phyloP scores from a whole-genome alignment of 1,140 invertebrate genomes.

The Drosophila parabipectinata region DNA sequence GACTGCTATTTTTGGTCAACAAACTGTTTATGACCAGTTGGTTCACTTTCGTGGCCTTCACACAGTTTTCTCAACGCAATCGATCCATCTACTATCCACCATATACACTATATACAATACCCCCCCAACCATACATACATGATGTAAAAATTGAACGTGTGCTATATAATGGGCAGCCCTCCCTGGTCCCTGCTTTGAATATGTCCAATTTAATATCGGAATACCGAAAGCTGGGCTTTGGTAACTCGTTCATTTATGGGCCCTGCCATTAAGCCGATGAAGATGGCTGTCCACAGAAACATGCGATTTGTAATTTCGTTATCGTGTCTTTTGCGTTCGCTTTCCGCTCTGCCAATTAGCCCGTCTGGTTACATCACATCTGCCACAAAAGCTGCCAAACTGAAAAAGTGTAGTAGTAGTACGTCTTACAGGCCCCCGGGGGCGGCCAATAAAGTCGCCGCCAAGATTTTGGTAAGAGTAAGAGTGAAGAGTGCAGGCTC shows the following conservation, averaged over 20 bases:
- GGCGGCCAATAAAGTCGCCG: conserved; percentile 1
- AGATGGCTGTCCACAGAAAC: conserved; percentile 37
- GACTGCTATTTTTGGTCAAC: conserved; percentile 67
- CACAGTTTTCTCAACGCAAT: conserved; percentile 67
- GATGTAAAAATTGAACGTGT: conserved; percentile 56
- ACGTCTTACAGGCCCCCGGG: conserved; percentile 17
- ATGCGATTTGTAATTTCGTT: conserved; percentile 66
- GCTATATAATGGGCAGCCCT: conserved; percentile 9
- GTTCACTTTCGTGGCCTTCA: conserved; percentile 82
- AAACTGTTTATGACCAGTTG: conserved; percentile 77
- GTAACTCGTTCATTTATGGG: conserved; percentile 58
- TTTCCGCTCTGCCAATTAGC: conserved; percentile 78
- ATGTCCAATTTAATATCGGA: conserved; percentile 39
- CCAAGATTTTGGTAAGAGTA: conserved; percentile 29
- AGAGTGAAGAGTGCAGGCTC: conserved; percentile 28
- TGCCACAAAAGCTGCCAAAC: conserved; percentile 66
- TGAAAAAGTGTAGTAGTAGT: conserved; percentile 34
- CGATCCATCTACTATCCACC: conserved; percentile 13
- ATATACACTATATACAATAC: not conserved
- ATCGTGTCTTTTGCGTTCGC: conserved; percentile 57
- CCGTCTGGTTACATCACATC: conserved; percentile 68
- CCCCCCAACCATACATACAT: not conserved
- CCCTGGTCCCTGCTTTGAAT: conserved; percentile 57
- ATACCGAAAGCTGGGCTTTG: conserved; percentile 21
- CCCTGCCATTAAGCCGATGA: conserved; percentile 19